A percentile compares a stretch with the other conserved stretches of the same genome.
Evolutionary conservation across 1,140 invertebrate genomes (phyloP).

Genomic region (Mizuhopecten yessoensis): DNA sequence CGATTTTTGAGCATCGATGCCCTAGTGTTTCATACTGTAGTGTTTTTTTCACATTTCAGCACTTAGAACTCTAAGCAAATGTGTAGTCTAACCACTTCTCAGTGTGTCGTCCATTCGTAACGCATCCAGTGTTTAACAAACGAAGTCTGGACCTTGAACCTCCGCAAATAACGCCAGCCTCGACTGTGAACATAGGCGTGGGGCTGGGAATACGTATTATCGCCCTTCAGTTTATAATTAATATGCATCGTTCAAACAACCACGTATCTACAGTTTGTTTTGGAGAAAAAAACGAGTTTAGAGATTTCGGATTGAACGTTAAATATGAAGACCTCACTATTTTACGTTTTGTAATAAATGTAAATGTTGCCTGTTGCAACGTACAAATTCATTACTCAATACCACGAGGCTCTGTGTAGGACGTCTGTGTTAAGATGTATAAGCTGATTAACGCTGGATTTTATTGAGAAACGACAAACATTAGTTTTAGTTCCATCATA

Average conservation of each 20-base stretch:
- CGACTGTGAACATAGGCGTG: not conserved
- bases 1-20: conserved; percentile 5
- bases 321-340: not conserved
- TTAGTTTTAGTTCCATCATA: not conserved
- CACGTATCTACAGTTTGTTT: not conserved
- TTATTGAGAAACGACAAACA: not conserved
- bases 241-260: not conserved
- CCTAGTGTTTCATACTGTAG: not conserved
- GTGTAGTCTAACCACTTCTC: not conserved
- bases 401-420: not conserved
- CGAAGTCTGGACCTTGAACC: not conserved
- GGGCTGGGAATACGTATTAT: not conserved
- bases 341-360: conserved; percentile 17
- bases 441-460: not conserved
- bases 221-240: not conserved
- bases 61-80: not conserved
- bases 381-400: not conserved
- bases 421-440: conserved; percentile 3
- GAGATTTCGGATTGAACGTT: not conserved
- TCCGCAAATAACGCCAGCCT: not conserved
- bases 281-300: not conserved
- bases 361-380: not conserved
- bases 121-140: not conserved
- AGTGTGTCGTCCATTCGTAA: not conserved
- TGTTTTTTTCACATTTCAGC: not conserved